Evolutionary conservation across 2,888 invertebrate species (phyloP), one percentile per base, ranked within the genome.

Genomic region (Stenotaenia linearis): DNA sequence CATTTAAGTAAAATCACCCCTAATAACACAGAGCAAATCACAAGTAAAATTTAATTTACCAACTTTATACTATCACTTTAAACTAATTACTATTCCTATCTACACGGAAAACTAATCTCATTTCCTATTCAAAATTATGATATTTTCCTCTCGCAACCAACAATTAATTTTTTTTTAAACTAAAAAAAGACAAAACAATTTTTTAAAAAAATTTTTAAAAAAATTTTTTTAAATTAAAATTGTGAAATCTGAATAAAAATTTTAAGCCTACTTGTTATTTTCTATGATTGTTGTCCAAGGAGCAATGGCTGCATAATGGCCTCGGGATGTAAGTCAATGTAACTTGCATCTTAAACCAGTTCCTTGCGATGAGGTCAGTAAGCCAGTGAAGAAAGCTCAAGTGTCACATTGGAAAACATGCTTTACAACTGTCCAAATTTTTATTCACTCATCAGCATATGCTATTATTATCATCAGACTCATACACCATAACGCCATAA

Each of bases 311-410:
- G 69, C 69, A 7, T 23, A 25, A 69, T 69, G 69, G 69, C 69
- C 69, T 69, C 25, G 25, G 69, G 69, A 28, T 69, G 15, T 69
- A 69, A 69, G 69, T 69, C 69, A 69, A 69, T 69, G 69, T 69
- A 69, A 69, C 69, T 69, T 69, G n/a, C 69, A 69, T 69, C 28
- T 69, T 69, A 69, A 69, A 69, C 69, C 69, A 69, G 69, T 69
- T 69, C 69, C 69, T 69, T 69, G 28, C 25, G 69, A 28, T 69
- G 69, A 69, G 69, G 69, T 69, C 69, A 69, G 69, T 69, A 69
- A 69, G 69, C 69, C 69, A 69, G 69, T 69, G 69, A 69, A 69
- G 69, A 69, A 69, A 69, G 69, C 69, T 69, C 69, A 28, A 28
- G 69, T 69, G 69, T 69, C 69, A 69, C 69, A 69, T 12, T 69